phyloP scores from a whole-genome alignment of 2,797 vertebrate genomes.

The Argyrosomus regius region DNA sequence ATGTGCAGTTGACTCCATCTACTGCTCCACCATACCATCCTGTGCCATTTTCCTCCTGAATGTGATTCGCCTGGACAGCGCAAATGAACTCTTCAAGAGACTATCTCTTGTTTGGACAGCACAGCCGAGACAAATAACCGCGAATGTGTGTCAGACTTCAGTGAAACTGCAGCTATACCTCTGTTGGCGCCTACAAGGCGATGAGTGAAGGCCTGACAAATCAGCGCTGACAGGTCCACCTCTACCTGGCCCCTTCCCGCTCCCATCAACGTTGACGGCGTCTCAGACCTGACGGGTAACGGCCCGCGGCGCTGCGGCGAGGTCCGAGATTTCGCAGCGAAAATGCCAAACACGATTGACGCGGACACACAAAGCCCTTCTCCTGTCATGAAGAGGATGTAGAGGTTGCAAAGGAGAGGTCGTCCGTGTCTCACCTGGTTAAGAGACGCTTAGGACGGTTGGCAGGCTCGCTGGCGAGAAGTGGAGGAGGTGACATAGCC shows the following conservation, averaged over 20 bases:
- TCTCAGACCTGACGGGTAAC: slow-evolving; percentile 60
- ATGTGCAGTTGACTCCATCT: neutral
- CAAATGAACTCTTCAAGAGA: slow-evolving; percentile 58
- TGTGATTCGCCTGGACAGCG: slow-evolving; percentile 64
- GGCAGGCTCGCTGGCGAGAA: slow-evolving; percentile 34
- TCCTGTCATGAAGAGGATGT: slow-evolving; percentile 58
- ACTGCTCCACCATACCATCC: neutral
- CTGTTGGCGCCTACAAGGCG: slow-evolving; percentile 46
- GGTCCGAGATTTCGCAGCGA: slow-evolving; percentile 47
- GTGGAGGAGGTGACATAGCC: slow-evolving; percentile 35
- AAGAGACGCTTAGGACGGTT: slow-evolving; percentile 61
- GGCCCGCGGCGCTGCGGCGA: slow-evolving; percentile 46
- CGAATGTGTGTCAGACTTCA: slow-evolving; percentile 47
- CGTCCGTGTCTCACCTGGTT: slow-evolving; percentile 78
- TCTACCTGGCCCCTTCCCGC: slow-evolving; percentile 75
- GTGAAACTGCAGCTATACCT: slow-evolving; percentile 53
- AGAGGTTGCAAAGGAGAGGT: slow-evolving; percentile 43
- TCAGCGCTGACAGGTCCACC: slow-evolving; percentile 66
- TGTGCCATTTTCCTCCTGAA: slow-evolving; percentile 27
- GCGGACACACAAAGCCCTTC: slow-evolving; percentile 33
- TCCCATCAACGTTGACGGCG: slow-evolving; percentile 53
- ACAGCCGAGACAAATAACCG: slow-evolving; percentile 56
- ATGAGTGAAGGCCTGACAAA: slow-evolving; percentile 75
- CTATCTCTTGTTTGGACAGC: slow-evolving; percentile 67
- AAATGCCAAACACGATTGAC: slow-evolving; percentile 69